A percentile compares a stretch with the other conserved stretches of the same genome.
phyloP scores from a whole-genome alignment of 2,888 invertebrate species.

The Parthenolecanium corni region DNA sequence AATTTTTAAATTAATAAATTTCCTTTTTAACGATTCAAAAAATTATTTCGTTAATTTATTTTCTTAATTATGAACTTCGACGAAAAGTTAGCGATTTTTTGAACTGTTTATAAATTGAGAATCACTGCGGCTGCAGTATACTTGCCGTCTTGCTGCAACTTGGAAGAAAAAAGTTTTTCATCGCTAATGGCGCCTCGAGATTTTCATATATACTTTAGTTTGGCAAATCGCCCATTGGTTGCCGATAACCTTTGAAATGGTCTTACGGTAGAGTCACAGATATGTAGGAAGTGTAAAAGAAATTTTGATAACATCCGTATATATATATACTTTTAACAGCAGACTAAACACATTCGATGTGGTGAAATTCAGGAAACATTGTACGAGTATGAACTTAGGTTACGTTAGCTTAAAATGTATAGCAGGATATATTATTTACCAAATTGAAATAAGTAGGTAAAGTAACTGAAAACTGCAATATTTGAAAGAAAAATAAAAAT shows the following conservation, averaged over 20 bases:
- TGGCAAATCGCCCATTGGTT: conserved; percentile 19
- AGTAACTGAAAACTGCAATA: no score
- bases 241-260: conserved; percentile 10
- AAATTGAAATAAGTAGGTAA: no score
- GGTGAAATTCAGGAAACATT: background rate
- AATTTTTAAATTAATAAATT: no score
- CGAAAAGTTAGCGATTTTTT: no score
- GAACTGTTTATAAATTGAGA: background rate
- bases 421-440: no score
- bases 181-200: conserved; percentile 8
- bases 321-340: conserved; percentile 14
- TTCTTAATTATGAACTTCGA: no score
- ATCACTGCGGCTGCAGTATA: background rate
- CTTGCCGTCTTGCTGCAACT: no score
- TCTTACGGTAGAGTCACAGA: conserved; percentile 9
- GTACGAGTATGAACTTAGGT: no score
- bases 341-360: conserved; percentile 19
- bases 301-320: conserved; percentile 16
- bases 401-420: no score
- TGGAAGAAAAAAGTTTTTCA: background rate
- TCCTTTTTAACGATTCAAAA: no score
- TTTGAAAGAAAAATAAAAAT: no score
- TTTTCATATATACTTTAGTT: conserved; percentile 9
- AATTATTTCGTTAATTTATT: no score
- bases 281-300: background rate